Conservation (phyloP, 1,140 invertebrate species). For the Artemia franciscana region DNA sequence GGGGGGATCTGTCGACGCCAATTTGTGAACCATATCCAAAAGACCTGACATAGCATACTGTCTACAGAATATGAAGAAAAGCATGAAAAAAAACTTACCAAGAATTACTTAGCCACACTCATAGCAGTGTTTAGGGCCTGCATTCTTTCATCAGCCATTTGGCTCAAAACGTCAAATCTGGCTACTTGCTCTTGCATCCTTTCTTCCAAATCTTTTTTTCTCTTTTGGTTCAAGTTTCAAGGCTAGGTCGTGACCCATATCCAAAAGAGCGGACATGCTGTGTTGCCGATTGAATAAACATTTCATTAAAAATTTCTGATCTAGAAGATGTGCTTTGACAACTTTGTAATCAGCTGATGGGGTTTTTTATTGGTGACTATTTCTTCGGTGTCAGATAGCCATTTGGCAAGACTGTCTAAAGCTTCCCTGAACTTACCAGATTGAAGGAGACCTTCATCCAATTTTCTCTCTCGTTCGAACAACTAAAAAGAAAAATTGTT, state of each 20-base stretch:
- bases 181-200: conserved; percentile 65
- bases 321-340: conserved; percentile 52
- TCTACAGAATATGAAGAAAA: no score
- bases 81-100: conserved; percentile 7
- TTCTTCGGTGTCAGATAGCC: conserved; percentile 83
- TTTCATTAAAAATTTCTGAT: conserved; percentile 65
- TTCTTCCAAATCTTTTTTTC: conserved; percentile 58
- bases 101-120: conserved; percentile 58
- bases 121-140: conserved; percentile 66
- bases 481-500: conserved; percentile 35
- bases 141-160: conserved; percentile 57
- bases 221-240: conserved; percentile 58
- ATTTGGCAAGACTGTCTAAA: conserved; percentile 29
- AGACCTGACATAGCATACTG: no score
- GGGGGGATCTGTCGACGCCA: no score
- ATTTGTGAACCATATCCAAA: no score
- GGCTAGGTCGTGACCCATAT: conserved; percentile 67
- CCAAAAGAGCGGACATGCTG: conserved; percentile 65
- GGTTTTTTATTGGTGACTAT: conserved; percentile 90
- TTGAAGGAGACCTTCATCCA: conserved; percentile 74
- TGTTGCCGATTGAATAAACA: conserved; percentile 80
- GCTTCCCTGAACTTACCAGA: conserved; percentile 94
- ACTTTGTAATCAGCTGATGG: conserved; percentile 93
- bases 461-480: conserved; percentile 62
- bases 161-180: conserved; percentile 54